These are phyloP conservation scores for Mormyrops boulengeri DNA, from an alignment of 2,797 vertebrate species.

Conservation along the genomic window DNA sequence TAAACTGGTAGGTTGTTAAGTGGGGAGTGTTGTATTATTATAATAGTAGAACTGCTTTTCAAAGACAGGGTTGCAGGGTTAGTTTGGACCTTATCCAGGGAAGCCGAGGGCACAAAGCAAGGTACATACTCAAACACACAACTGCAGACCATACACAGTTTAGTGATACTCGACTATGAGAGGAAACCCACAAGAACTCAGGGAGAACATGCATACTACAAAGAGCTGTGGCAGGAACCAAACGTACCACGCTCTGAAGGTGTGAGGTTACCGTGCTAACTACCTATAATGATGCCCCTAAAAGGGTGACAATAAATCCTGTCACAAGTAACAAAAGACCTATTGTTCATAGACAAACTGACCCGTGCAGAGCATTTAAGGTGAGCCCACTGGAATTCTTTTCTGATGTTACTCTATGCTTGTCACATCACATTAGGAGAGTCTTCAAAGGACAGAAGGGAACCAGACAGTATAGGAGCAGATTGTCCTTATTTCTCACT, in stretches of 20 bases:
- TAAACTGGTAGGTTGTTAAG: not conserved
- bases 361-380: not conserved
- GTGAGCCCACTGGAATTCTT: not conserved
- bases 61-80: not conserved
- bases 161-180: not conserved
- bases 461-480: not conserved
- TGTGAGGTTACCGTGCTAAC: not conserved
- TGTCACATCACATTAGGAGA: slow-evolving; percentile 18
- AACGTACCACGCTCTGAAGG: not conserved
- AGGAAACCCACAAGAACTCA: not conserved
- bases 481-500: slow-evolving; percentile 15
- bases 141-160: not conserved
- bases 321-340: not conserved
- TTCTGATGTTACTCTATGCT: not conserved
- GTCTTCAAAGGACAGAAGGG: slow-evolving; percentile 24
- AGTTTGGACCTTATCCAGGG: not conserved
- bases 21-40: not conserved
- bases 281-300: not conserved
- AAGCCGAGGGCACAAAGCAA: not conserved
- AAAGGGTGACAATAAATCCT: not conserved
- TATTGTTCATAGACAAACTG: not conserved
- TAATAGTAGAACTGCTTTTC: not conserved
- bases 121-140: not conserved
- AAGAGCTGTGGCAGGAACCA: not conserved
- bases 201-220: not conserved